phyloP scores from a whole-genome alignment of 1,140 invertebrate species.

The Drosophila watanabei region DNA sequence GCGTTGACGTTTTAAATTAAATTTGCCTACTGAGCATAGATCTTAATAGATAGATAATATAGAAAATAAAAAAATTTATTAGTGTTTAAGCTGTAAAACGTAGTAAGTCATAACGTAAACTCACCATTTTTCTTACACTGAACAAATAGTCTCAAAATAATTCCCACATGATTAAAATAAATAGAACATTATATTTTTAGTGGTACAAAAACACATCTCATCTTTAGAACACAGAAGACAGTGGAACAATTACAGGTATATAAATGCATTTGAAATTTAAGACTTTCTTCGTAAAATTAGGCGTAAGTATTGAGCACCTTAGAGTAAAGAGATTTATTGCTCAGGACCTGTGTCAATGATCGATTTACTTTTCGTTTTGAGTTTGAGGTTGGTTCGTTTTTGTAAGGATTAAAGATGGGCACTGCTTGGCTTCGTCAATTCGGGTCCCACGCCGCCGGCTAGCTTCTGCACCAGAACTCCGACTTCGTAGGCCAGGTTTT shows the following conservation, averaged over 20 bases:
- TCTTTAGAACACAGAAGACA: conserved; percentile 47
- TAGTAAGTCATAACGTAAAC: too few relatives aligned
- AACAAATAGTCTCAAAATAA: neutral
- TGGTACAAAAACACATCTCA: conserved; percentile 38
- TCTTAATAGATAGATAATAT: neutral
- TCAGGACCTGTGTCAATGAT: conserved; percentile 38
- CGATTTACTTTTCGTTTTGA: conserved; percentile 15
- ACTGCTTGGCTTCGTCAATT: conserved; percentile 85
- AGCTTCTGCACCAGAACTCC: conserved; percentile 90
- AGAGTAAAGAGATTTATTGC: conserved; percentile 46
- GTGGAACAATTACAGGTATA: conserved; percentile 41
- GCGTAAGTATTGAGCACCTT: conserved; percentile 43
- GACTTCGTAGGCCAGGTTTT: conserved; percentile 92
- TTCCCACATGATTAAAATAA: neutral
- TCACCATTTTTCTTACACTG: too few relatives aligned
- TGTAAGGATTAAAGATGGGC: conserved; percentile 70
- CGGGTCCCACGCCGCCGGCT: conserved; percentile 90
- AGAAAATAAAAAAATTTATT: neutral
- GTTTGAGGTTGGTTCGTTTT: conserved; percentile 26
- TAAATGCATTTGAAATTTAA: conserved; percentile 65
- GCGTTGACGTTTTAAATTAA: neutral
- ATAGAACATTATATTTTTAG: conserved; percentile 1
- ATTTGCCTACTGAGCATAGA: neutral
- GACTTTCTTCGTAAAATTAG: conserved; percentile 19
- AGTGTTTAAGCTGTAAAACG: neutral